phyloP scores from a whole-genome alignment of 2,888 invertebrate genomes.

The Platycnemis pennipes region DNA sequence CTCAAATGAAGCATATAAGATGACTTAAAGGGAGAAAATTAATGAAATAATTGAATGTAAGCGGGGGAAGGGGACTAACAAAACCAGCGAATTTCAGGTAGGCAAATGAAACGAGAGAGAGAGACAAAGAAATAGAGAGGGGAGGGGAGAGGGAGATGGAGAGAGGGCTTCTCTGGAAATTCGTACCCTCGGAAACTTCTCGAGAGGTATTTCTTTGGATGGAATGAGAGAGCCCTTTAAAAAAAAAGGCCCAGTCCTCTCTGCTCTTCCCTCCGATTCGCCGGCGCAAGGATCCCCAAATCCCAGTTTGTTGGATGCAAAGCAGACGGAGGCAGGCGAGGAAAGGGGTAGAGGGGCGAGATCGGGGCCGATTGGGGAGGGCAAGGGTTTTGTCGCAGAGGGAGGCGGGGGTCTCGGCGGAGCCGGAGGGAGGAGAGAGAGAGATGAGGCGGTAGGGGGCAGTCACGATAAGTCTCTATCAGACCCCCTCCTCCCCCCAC shows the following conservation, averaged over 20 bases:
- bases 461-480: background rate
- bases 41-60: conserved; percentile 37
- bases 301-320: conserved; percentile 20
- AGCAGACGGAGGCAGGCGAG: background rate
- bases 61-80: background rate
- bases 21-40: background rate
- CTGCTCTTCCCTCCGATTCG: background rate
- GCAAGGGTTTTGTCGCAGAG: background rate
- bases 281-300: background rate
- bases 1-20: background rate
- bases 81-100: background rate
- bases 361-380: background rate
- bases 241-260: background rate
- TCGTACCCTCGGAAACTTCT: conserved; percentile 28
- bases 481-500: background rate
- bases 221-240: background rate
- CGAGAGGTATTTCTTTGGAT: background rate
- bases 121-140: background rate
- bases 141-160: background rate
- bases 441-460: background rate
- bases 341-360: background rate
- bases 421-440: background rate
- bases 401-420: background rate
- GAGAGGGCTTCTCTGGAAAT: background rate
- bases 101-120: background rate